phyloP scores from a whole-genome alignment of 92 coral and sea anemone genomes.

The Epizoanthus illoricatus region DNA sequence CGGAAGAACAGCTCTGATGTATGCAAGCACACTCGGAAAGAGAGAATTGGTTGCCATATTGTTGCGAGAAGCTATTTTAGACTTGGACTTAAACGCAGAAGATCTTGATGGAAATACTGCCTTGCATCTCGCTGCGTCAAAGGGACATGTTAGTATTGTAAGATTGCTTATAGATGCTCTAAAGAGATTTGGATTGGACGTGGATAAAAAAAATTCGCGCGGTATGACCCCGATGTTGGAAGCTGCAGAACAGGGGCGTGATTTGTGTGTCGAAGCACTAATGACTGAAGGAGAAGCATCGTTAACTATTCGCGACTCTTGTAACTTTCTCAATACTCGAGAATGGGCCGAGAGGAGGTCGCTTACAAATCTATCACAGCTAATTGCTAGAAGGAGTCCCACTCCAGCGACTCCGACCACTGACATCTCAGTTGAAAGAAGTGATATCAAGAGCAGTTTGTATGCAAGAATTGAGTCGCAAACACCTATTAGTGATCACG shows the following conservation, averaged over 20 bases:
- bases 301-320: slow-evolving; percentile 68
- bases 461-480: neutral
- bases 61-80: slow-evolving; percentile 67
- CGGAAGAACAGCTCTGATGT: slow-evolving; percentile 78
- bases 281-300: slow-evolving; percentile 87
- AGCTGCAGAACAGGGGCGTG: slow-evolving; percentile 75
- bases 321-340: slow-evolving; percentile 58
- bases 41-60: slow-evolving; percentile 67
- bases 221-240: slow-evolving; percentile 86
- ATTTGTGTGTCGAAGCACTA: slow-evolving; percentile 63
- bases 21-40: slow-evolving; percentile 77
- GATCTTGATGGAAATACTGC: slow-evolving; percentile 90
- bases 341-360: slow-evolving; percentile 77
- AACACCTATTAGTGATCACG: neutral
- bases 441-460: neutral
- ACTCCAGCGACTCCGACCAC: slow-evolving; percentile 27
- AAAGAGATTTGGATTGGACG: slow-evolving; percentile 80
- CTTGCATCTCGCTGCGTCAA: slow-evolving; percentile 76
- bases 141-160: slow-evolving; percentile 65
- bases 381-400: slow-evolving; percentile 58
- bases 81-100: slow-evolving; percentile 76
- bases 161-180: slow-evolving; percentile 68
- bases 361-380: slow-evolving; percentile 52
- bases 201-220: slow-evolving; percentile 71
- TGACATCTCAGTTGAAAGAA: slow-evolving; percentile 1